Evolutionary conservation across 2,797 vertebrate species (phyloP).

Genomic region (Xerus rutilus): DNA sequence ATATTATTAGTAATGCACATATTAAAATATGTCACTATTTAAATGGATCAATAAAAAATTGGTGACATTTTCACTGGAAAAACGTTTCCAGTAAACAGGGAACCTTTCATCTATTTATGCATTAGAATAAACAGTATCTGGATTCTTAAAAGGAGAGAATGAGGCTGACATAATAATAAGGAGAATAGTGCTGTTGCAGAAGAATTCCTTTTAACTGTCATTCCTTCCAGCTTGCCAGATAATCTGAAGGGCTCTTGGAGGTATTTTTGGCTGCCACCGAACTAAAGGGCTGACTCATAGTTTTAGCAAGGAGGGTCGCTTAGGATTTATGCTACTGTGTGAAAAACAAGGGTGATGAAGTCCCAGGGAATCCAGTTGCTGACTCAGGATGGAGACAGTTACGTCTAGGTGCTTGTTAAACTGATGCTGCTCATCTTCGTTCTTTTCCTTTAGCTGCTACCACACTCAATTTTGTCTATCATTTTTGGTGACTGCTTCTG

Average conservation of each 20-base stretch:
- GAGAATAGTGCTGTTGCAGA: background rate
- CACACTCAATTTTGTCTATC: background rate
- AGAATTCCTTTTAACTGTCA: constrained; percentile 4
- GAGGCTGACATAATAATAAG: background rate
- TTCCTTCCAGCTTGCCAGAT: background rate
- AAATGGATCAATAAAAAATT: background rate
- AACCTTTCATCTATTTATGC: background rate
- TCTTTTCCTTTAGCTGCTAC: background rate
- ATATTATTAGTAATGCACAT: background rate
- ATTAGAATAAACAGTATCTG: background rate
- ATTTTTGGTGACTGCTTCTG: background rate
- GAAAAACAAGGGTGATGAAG: background rate
- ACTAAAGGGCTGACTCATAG: constrained; percentile 37
- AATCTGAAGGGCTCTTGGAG: background rate
- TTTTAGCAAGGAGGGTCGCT: background rate
- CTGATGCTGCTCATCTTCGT: background rate
- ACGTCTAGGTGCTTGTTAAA: background rate
- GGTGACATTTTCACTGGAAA: background rate
- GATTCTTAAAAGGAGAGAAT: background rate
- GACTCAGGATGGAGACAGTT: background rate
- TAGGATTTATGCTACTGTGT: background rate
- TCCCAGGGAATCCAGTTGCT: background rate
- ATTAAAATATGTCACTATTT: background rate
- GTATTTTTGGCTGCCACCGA: constrained; percentile 40
- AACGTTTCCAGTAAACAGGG: background rate